Base-by-base conservation (phyloP, 1,140 invertebrate species). In the Mylabris phalerata region DNA sequence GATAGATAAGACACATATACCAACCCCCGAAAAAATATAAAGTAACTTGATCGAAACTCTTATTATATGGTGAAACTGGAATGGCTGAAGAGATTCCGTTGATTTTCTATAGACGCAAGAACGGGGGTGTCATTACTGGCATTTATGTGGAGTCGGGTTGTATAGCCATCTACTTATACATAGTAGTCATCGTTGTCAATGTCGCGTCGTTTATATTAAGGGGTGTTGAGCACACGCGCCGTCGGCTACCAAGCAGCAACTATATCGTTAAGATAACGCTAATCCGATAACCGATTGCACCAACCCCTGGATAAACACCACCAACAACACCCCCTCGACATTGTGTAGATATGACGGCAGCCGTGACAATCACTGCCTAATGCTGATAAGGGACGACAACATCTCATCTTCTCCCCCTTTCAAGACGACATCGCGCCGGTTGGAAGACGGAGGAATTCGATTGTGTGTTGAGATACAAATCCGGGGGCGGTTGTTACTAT, bases 231-330 rank as follows among this genome's bases (percentile, higher is more conserved):
- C 51, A 64, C 59, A 61, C 55, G 55, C 62, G 51, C 59, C 51
- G 60, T 64, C 61, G 63, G 49, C 55, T 57, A 61, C 60, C 62
- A 50, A 54, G 58, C 51, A 63, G 59, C 66, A 65, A 61, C 68
- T 68, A 68, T 68, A 70, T 70, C 68, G 65, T 68, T 67, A 64
- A 70, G 68, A 70, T 70, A 70, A 69, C 64, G 64, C 62, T 68
- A 70, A 70, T 70, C 68, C 68, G 68, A 68, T 70, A 68, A 68
- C 60, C 66, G 65, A 70, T 70, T 68, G 63, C 32, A 7, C 66
- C 58, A 59, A 50, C 59, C 60, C 62, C 64, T 7, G 63, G 60
- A 67, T 63, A 67, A 67, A 64, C 62, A 67, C 61, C 60, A 61
- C 32, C 51, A 50, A 41, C 58, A 41, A 44, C 44, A 39, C 7